Evolutionary conservation across 2,113 vertebrate genomes (phyloP).

Genomic region (Callipepla californica): DNA sequence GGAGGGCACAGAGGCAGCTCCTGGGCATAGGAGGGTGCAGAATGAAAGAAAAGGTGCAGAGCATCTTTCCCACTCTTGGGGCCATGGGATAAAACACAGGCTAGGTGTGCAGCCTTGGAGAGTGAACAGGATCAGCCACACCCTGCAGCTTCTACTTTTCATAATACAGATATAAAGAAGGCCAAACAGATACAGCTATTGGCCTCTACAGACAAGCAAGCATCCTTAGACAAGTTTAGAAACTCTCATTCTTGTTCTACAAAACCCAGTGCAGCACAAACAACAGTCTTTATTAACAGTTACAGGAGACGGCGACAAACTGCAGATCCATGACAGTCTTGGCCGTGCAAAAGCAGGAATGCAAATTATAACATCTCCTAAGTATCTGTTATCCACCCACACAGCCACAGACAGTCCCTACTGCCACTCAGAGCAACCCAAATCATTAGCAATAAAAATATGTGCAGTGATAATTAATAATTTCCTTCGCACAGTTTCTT

Average conservation of each 20-base stretch:
- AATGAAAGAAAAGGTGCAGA: background rate
- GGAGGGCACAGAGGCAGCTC: background rate
- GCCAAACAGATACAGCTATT: background rate
- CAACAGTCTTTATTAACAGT: background rate
- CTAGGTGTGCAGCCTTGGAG: background rate
- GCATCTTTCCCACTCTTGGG: background rate
- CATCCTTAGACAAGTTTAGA: background rate
- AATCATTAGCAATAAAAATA: constrained; percentile 14
- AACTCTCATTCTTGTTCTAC: background rate
- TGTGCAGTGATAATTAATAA: background rate
- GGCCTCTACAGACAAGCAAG: accelerated
- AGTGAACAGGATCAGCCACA: background rate
- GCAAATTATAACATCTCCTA: constrained; percentile 35
- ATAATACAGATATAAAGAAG: background rate
- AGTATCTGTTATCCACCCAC: constrained; percentile 46
- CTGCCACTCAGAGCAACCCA: constrained; percentile 30
- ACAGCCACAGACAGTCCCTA: constrained; percentile 30
- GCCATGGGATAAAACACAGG: background rate
- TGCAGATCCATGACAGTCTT: background rate
- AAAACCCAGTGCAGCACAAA: background rate
- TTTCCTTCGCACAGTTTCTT: background rate
- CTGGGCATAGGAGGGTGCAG: background rate
- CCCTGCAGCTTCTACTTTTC: background rate
- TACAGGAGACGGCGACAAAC: background rate
- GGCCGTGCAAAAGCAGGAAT: constrained; percentile 22